Percentiles rank a stretch among this genome's conserved stretches.
phyloP scores from a whole-genome alignment of 2,797 vertebrate species.

The Lacerta bilineata region DNA sequence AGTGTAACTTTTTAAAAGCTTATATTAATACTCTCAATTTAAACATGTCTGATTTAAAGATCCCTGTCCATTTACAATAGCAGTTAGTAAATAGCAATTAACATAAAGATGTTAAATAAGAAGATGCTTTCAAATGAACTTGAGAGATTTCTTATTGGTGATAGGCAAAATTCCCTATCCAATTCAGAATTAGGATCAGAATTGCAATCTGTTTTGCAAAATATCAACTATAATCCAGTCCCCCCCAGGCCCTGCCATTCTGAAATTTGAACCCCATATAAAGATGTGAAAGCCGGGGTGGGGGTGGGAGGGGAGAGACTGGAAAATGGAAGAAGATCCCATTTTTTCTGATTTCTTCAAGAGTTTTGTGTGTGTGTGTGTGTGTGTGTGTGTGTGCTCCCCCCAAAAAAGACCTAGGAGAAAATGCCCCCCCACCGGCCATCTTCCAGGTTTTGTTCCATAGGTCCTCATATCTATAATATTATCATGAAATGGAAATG shows the following conservation, averaged over 20 bases:
- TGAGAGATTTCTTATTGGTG: not conserved
- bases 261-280: not conserved
- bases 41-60: slow-evolving; percentile 13
- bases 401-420: too few species aligned
- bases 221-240: not conserved
- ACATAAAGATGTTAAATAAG: slow-evolving; percentile 8
- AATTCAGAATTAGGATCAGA: not conserved
- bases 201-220: not conserved
- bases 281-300: too few species aligned
- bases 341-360: too few species aligned
- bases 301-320: too few species aligned
- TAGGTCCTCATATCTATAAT: too few species aligned
- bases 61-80: not conserved
- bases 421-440: too few species aligned
- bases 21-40: not conserved
- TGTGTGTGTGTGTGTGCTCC: too few species aligned
- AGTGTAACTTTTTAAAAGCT: not conserved
- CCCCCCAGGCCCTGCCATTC: not conserved
- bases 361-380: too few species aligned
- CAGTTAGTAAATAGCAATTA: not conserved
- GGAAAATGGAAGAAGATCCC: too few species aligned
- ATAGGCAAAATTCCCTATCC: not conserved
- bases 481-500: too few species aligned
- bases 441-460: too few species aligned
- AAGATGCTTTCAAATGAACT: not conserved